Evolutionary conservation across 2,113 vertebrate species (phyloP), one percentile per base, ranked within the genome.

Genomic region (Erythrolamprus reginae): DNA sequence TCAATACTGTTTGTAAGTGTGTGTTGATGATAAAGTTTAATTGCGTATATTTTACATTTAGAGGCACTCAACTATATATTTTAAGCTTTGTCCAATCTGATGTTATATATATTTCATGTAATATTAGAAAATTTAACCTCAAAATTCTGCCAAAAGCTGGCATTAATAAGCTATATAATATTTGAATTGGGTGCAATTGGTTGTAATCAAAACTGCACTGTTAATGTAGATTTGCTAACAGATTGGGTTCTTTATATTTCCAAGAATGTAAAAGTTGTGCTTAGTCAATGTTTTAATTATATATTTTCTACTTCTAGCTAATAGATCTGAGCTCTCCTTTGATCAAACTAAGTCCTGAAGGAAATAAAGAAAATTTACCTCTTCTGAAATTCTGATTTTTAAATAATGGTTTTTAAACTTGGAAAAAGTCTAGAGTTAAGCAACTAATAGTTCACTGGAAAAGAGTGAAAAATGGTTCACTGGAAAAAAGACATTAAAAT

Each of bases 301-400:
- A 3, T 89, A 1, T 55, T 24, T 33, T n/a, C 86, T 92, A 38
- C 90, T 95, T 95, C 47, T 94, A 98, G 98, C 95, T 98, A 50
- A 97, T 97, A 89, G 97, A 98, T 93, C 87, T 98, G 93, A 95
- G 95, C 88, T 97, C 96, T 0, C 97, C 98, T 4, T 97, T 98
- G 47, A 97, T 98, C 88, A 95, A 92, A 65, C 95, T 97, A 95
- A 98, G 97, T 82, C 97, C 97, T 1, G 94, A 95, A 50, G 88
- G 91, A 5, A 94, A 97, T 95, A 97, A 98, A 88, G 97, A 98
- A 86, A 98, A 98, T 87, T 98, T 97, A 0, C 97, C 96, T 0
- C 96, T 98, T 3, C 93, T 98, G 93, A 97, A 93, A 92, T 97
- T 98, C 90, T 98, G 93, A 96, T 85, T 82, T 86, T 21, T 12